Percentiles rank a stretch among this genome's conserved stretches.
phyloP scores from a whole-genome alignment of 2,888 invertebrate genomes.

The Cheilosia grossa region DNA sequence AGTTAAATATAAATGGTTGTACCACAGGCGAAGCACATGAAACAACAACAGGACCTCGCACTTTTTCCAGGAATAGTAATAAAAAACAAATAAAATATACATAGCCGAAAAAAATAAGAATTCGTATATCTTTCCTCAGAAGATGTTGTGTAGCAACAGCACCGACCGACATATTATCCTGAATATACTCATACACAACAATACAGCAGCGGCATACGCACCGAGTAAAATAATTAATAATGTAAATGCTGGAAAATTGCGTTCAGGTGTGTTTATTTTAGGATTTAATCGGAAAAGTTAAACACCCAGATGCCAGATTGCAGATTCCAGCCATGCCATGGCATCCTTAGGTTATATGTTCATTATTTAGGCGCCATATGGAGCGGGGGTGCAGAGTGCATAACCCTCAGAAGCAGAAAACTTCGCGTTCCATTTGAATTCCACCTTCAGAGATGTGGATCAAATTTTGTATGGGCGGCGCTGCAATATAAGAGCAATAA shows the following conservation, averaged over 20 bases:
- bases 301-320: conserved; percentile 26
- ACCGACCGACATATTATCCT: background rate
- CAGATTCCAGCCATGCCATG: conserved; percentile 34
- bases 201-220: conserved; percentile 21
- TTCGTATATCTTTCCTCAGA: conserved; percentile 22
- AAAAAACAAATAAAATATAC: conserved; percentile 23
- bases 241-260: conserved; percentile 66
- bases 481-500: background rate
- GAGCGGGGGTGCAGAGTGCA: background rate
- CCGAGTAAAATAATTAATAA: conserved; percentile 66
- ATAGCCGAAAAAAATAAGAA: conserved; percentile 18
- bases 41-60: conserved; percentile 32
- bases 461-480: conserved; percentile 13
- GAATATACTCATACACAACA: conserved; percentile 18
- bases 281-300: conserved; percentile 75
- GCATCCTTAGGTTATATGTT: background rate
- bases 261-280: conserved; percentile 74
- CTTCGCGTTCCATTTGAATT: background rate
- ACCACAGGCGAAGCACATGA: conserved; percentile 55
- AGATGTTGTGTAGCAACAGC: background rate
- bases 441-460: conserved; percentile 19
- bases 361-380: conserved; percentile 25
- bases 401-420: background rate
- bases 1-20: conserved; percentile 56
- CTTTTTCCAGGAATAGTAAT: background rate